phyloP scores from a whole-genome alignment of 2,888 invertebrate genomes.

The Emesis castigata region DNA sequence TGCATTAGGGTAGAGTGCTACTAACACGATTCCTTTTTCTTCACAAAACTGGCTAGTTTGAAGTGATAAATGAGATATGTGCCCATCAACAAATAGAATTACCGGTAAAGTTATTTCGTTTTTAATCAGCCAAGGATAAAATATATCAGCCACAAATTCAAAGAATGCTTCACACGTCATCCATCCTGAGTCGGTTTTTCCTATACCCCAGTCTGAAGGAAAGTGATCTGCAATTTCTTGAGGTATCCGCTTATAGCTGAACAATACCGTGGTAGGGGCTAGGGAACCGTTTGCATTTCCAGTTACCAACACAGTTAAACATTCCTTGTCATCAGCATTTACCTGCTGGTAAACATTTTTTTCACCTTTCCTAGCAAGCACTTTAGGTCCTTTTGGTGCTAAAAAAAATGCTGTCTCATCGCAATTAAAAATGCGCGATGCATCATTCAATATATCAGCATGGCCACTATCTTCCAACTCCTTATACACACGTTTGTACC shows the following conservation, averaged over 20 bases:
- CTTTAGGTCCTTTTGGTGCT: constrained; percentile 53
- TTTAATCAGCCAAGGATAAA: constrained; percentile 73
- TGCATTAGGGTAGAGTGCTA: constrained; percentile 64
- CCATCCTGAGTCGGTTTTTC: constrained; percentile 77
- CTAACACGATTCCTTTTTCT: constrained; percentile 41
- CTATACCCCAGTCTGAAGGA: constrained; percentile 71
- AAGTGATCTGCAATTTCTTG: constrained; percentile 54
- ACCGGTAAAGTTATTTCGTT: constrained; percentile 72
- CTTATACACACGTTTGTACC: constrained; percentile 59
- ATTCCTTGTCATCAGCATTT: constrained; percentile 62
- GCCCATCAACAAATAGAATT: constrained; percentile 75
- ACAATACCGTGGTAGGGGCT: constrained; percentile 49
- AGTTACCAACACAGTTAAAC: constrained; percentile 56
- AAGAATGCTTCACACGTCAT: constrained; percentile 76
- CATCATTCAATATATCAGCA: constrained; percentile 47
- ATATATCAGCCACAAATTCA: constrained; percentile 75
- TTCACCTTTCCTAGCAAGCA: constrained; percentile 61
- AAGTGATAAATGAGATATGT: constrained; percentile 70
- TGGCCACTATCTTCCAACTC: constrained; percentile 47
- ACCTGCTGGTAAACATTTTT: constrained; percentile 63
- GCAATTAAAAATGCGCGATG: constrained; percentile 40
- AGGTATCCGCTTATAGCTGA: constrained; percentile 44
- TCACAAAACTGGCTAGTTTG: constrained; percentile 74
- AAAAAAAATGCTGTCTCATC: constrained; percentile 68
- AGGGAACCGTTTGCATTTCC: constrained; percentile 56